These are phyloP conservation scores for Octonoba sinensis DNA, from an alignment of 2,888 invertebrate species.

Conservation along the genomic window DNA sequence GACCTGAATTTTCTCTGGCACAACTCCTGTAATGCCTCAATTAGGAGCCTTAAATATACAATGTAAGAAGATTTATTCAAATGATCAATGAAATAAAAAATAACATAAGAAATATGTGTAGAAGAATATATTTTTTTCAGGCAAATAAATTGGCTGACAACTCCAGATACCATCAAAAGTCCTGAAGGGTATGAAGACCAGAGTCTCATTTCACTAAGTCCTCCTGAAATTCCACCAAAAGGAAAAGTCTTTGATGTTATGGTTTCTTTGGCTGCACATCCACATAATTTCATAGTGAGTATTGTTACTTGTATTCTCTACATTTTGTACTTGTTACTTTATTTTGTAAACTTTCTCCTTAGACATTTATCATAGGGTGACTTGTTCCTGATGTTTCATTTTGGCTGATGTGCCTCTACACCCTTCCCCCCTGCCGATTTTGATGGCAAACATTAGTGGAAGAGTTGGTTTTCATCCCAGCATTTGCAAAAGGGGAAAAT, in stretches of 20 bases:
- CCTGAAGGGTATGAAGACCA: conserved; percentile 34
- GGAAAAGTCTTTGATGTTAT: conserved; percentile 80
- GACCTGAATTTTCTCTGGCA: no score
- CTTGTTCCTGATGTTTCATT: no score
- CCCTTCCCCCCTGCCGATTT: no score
- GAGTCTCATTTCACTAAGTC: conserved; percentile 48
- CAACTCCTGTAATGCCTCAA: no score
- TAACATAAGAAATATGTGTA: no score
- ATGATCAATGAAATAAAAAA: background rate
- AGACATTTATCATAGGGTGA: no score
- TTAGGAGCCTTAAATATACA: background rate
- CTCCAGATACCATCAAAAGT: conserved; percentile 46
- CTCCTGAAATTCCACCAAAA: conserved; percentile 72
- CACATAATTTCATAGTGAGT: conserved; percentile 79
- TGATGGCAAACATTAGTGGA: no score
- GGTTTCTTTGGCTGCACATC: conserved; percentile 83
- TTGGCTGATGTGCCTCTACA: no score
- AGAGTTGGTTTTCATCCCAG: no score
- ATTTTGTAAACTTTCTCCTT: no score
- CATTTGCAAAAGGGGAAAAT: no score
- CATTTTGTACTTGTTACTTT: background rate
- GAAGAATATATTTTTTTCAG: conserved; percentile 5
- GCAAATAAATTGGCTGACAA: conserved; percentile 28
- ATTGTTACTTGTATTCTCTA: background rate
- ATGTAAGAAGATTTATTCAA: background rate